Evolutionary conservation across 2,113 vertebrate genomes (phyloP).

Genomic region (Cryptotis parvus): DNA sequence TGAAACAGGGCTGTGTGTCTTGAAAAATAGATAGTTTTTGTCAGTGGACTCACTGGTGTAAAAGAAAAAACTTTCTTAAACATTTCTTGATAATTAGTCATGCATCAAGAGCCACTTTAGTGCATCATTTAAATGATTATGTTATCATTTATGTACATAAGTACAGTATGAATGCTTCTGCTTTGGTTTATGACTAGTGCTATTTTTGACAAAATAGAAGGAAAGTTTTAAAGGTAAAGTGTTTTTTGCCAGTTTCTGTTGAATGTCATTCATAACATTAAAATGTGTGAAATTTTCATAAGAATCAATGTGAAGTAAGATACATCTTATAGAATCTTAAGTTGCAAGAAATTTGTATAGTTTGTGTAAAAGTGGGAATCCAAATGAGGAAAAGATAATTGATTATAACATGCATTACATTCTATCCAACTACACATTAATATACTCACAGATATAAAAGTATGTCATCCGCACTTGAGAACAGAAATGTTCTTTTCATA

Average conservation of each 20-base stretch:
- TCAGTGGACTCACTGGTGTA: background rate
- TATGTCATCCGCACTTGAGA: background rate
- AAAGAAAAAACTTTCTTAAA: background rate
- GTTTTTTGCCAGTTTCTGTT: background rate
- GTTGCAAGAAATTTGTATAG: background rate
- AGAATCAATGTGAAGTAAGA: constrained; percentile 54
- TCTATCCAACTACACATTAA: background rate
- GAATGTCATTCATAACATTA: constrained; percentile 35
- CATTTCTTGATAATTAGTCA: background rate
- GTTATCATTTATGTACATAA: background rate
- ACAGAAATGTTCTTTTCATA: background rate
- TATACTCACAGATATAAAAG: background rate
- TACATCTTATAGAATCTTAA: constrained; percentile 41
- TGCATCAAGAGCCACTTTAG: background rate
- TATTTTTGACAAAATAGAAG: background rate
- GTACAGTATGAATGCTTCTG: background rate
- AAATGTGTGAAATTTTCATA: constrained; percentile 46
- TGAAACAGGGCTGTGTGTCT: background rate
- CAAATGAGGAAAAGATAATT: background rate
- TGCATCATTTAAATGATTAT: background rate
- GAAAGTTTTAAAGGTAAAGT: background rate
- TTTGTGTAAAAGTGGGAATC: background rate
- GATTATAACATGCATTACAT: background rate
- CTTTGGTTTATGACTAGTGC: background rate
- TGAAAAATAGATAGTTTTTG: background rate